Evolutionary conservation across 2,797 vertebrate genomes (phyloP).

Genomic region (Sebastiscus tertius): DNA sequence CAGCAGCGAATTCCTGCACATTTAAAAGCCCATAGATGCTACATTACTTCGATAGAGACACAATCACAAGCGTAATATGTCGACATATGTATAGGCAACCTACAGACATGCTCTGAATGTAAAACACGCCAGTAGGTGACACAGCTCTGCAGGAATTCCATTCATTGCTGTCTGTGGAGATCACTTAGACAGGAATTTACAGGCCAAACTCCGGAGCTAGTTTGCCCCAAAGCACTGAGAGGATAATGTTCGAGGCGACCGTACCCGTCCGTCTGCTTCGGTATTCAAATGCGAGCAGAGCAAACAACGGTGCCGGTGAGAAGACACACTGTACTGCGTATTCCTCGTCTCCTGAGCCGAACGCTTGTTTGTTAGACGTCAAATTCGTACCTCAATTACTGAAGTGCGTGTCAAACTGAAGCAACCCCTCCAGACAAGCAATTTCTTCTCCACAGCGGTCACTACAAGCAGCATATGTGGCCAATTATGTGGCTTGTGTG

Average conservation of each 20-base stretch:
- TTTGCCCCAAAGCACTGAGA: conserved; percentile 51
- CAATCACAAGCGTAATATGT: not conserved
- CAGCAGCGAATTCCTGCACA: not conserved
- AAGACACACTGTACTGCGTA: not conserved
- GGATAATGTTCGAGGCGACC: conserved; percentile 21
- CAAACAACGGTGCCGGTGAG: conserved; percentile 28
- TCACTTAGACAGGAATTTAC: conserved; percentile 77
- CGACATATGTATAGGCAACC: not conserved
- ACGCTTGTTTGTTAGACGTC: not conserved
- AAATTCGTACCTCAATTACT: conserved; percentile 29
- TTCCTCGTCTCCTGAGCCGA: conserved; percentile 7
- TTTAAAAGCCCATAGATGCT: not conserved
- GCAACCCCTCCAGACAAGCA: not conserved
- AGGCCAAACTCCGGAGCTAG: conserved; percentile 41
- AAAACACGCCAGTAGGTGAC: conserved; percentile 57
- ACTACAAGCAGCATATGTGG: conserved; percentile 16
- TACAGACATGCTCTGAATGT: conserved; percentile 10
- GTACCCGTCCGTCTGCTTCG: conserved; percentile 45
- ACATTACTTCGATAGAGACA: not conserved
- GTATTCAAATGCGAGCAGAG: conserved; percentile 32
- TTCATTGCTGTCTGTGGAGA: conserved; percentile 63
- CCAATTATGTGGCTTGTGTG: conserved; percentile 53
- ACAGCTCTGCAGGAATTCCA: conserved; percentile 70
- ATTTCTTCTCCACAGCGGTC: conserved; percentile 5
- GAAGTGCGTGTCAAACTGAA: conserved; percentile 14